Conservation (phyloP, 2,888 invertebrate genomes). For the Callinectes sapidus region DNA sequence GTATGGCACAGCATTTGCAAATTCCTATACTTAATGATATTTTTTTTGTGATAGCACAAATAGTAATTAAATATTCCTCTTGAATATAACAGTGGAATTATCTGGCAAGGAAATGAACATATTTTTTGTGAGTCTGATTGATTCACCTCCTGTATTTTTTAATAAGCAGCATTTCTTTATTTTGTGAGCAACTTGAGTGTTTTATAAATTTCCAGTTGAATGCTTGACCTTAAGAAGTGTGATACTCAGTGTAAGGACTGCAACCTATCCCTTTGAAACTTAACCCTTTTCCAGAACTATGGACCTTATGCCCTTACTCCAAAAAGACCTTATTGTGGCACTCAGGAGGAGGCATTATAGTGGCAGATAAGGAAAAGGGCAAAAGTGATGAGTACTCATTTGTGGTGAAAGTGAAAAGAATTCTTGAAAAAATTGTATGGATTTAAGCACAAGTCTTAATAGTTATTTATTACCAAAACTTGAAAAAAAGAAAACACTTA, state of each 20-base stretch:
- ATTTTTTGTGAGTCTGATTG: constrained; percentile 64
- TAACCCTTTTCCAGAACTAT: constrained; percentile 65
- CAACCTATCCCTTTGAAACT: constrained; percentile 61
- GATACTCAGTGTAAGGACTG: constrained; percentile 67
- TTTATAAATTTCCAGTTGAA: constrained; percentile 60
- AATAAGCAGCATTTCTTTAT: constrained; percentile 66
- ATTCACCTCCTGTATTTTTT: constrained; percentile 61
- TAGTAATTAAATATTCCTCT: constrained; percentile 58
- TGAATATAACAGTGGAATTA: constrained; percentile 59
- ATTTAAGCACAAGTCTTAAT: constrained; percentile 53
- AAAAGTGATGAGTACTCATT: constrained; percentile 33
- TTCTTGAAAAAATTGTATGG: constrained; percentile 27
- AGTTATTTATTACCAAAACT: constrained; percentile 30
- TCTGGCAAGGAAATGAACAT: constrained; percentile 62
- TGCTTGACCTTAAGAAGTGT: constrained; percentile 66
- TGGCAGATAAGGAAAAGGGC: constrained; percentile 67
- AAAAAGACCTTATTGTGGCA: constrained; percentile 66
- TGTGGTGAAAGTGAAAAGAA: constrained; percentile 24
- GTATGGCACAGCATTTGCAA: constrained; percentile 65
- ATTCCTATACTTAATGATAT: constrained; percentile 64
- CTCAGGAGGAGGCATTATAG: constrained; percentile 61
- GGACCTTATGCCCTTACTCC: constrained; percentile 69
- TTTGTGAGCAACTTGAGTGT: constrained; percentile 60
- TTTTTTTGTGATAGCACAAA: constrained; percentile 64
- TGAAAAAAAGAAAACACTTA: constrained; percentile 36